Evolutionary conservation across 2,888 invertebrate genomes (phyloP), one percentile per base, ranked within the genome.

Genomic region (Erebia aethiops): DNA sequence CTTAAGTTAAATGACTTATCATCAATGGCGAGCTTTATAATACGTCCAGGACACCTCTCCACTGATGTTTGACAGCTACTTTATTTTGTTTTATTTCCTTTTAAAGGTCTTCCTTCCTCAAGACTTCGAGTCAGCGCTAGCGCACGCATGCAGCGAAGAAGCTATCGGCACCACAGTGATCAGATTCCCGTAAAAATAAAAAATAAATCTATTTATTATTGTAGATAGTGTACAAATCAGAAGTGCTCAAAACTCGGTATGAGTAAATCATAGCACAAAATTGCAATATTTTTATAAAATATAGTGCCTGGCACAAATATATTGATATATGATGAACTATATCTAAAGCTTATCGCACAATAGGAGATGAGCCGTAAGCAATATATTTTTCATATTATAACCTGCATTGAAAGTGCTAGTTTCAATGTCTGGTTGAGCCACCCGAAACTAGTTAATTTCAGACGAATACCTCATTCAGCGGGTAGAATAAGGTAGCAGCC

Each of bases 101-200:
- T 49, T 8, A 11, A n/a, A 67, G 57, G 67, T 67, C 7, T 67
- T 67, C 49, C 78, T 90, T 1, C 91, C 93, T 0, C 89, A 90
- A 80, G 93, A 93, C 71, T 92, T 90, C 80, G 93, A 93, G 75
- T 81, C 80, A 1, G 93, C 93, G 0, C 79, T 93, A 0, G 91
- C 93, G 7, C 93, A 93, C 77, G 89, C 93, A 16, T 93, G 93
- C 82, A 87, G 92, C 67, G 90, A 91, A 0, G 89, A 90, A 21
- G 91, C 93, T 0, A 73, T 92, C 16, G 93, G 93, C 1, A 89
- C 91, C 13, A 90, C 91, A 0, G 92, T 93, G 26, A 87, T 93
- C 11, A 77, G 93, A 56, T 92, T 92, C 79, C 92, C 92, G 0
- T 92, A 88, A 75, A 21, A 46, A 49, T 14, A 1, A 13, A 62